Conservation (phyloP, 2,113 vertebrate species). For the Etia nguti region DNA sequence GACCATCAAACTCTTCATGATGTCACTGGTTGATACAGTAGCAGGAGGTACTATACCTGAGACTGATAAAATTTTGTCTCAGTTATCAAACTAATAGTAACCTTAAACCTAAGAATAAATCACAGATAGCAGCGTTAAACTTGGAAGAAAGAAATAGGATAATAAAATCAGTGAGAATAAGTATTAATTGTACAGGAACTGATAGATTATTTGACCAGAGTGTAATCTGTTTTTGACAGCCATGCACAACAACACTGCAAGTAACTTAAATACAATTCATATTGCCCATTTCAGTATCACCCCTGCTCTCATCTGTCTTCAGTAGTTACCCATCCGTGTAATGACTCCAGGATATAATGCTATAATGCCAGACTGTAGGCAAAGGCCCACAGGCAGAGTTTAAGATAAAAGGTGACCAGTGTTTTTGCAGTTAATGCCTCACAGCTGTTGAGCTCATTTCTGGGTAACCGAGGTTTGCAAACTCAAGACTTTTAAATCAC, state of each 20-base stretch:
- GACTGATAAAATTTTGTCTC: not conserved
- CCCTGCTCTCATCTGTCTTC: not conserved
- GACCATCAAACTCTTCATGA: too few species aligned
- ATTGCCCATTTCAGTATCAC: not conserved
- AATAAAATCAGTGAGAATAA: not conserved
- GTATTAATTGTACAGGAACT: not conserved
- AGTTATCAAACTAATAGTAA: not conserved
- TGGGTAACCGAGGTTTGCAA: not conserved
- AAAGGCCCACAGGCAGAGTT: not conserved
- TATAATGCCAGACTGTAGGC: not conserved
- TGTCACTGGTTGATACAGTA: not conserved
- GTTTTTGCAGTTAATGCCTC: not conserved
- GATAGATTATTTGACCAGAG: not conserved
- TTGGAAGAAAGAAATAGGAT: not conserved
- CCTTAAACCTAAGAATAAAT: not conserved
- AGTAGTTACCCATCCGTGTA: not conserved
- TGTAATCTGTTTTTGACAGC: not conserved
- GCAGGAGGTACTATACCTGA: not conserved
- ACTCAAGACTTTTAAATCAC: not conserved
- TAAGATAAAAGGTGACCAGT: not conserved
- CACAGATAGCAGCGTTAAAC: not conserved
- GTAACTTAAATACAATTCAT: not conserved
- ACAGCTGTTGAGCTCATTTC: not conserved
- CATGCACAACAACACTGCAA: not conserved
- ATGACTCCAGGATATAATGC: not conserved